Conservation (phyloP, 2,113 vertebrate species). For the Struthio camelus region DNA sequence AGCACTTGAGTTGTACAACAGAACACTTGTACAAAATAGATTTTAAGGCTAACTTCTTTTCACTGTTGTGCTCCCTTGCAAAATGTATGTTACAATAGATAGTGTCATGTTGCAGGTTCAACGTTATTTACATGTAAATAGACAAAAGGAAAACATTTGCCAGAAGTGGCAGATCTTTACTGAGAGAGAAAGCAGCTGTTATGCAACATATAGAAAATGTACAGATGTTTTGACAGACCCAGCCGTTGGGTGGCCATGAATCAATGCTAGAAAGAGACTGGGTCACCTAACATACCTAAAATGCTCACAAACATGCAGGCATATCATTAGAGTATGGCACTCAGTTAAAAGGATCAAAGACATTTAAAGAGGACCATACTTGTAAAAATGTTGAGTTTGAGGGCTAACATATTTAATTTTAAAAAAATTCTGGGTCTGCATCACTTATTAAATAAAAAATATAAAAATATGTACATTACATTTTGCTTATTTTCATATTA, state of each 20-base stretch:
- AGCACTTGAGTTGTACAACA: constrained; percentile 95
- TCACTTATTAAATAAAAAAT: constrained; percentile 94
- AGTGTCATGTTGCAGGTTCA: constrained; percentile 99
- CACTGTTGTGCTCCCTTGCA: constrained; percentile 97
- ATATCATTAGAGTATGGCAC: constrained; percentile 79
- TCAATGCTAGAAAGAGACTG: constrained; percentile 57
- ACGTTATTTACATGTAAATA: constrained; percentile 99
- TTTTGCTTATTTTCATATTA: constrained; percentile 99
- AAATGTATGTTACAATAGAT: constrained; percentile 99
- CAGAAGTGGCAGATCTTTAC: constrained; percentile 91
- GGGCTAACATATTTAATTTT: constrained; percentile 89
- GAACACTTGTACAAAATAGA: constrained; percentile 96
- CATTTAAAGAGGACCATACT: constrained; percentile 86
- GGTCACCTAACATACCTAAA: constrained; percentile 74
- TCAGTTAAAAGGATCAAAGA: constrained; percentile 75
- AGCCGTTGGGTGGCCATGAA: constrained; percentile 74
- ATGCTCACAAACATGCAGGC: constrained; percentile 73
- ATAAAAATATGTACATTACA: constrained; percentile 98
- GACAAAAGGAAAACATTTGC: constrained; percentile 87
- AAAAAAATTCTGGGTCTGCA: constrained; percentile 88
- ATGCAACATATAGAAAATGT: constrained; percentile 98
- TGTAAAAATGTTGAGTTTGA: constrained; percentile 76
- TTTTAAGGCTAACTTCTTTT: constrained; percentile 94
- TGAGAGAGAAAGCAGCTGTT: constrained; percentile 95
- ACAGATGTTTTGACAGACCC: constrained; percentile 91